Evolutionary conservation across 2,888 invertebrate genomes (phyloP).

Genomic region (Agapetus fuscipes): DNA sequence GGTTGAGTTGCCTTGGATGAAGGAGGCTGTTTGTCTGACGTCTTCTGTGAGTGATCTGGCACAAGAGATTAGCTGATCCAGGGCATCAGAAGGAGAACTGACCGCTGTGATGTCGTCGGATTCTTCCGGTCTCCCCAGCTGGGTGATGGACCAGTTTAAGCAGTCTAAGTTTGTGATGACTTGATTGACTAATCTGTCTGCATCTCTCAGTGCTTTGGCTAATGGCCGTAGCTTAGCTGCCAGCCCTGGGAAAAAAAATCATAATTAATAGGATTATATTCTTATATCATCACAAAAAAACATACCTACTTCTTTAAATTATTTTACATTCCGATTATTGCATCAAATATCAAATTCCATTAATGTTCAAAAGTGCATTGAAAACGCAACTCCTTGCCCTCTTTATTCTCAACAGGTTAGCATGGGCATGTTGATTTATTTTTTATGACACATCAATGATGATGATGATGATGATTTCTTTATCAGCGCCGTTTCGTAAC

Average conservation of each 20-base stretch:
- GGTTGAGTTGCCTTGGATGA: slow-evolving; percentile 80
- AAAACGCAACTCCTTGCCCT: too few species aligned
- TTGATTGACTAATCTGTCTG: slow-evolving; percentile 70
- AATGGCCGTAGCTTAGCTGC: slow-evolving; percentile 66
- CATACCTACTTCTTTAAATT: too few species aligned
- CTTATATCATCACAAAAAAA: too few species aligned
- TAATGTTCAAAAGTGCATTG: too few species aligned
- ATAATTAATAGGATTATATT: neutral
- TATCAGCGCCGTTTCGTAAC: too few species aligned
- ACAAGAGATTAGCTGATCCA: slow-evolving; percentile 82
- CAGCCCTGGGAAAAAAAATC: slow-evolving; percentile 35
- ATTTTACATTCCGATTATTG: too few species aligned
- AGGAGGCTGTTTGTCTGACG: slow-evolving; percentile 80
- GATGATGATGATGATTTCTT: too few species aligned
- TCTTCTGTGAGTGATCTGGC: slow-evolving; percentile 82
- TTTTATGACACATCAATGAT: too few species aligned
- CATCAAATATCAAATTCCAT: too few species aligned
- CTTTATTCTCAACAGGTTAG: too few species aligned
- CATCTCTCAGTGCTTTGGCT: slow-evolving; percentile 69
- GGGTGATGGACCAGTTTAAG: slow-evolving; percentile 68
- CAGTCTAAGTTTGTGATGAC: slow-evolving; percentile 64
- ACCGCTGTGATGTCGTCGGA: slow-evolving; percentile 37
- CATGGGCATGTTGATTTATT: too few species aligned
- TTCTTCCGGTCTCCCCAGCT: slow-evolving; percentile 45
- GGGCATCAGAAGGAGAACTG: slow-evolving; percentile 62